Conservation (phyloP, 2,797 vertebrate species). For the Limosa lapponica region DNA sequence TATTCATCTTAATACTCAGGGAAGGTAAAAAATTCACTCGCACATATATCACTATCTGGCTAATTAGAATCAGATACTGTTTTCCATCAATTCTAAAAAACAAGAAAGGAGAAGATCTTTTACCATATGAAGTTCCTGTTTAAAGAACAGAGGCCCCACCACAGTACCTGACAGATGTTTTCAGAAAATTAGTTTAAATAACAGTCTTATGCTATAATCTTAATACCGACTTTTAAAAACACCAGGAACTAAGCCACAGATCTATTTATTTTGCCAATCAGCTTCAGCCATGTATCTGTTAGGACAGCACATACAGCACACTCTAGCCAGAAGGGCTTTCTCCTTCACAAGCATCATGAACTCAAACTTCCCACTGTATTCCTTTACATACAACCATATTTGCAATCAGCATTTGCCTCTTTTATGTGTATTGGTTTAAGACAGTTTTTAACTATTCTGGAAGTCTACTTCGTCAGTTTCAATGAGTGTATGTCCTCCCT, state of each 20-base stretch:
- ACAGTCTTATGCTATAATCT: neutral
- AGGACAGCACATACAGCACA: neutral
- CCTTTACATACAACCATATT: fast-evolving
- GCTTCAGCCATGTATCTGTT: neutral
- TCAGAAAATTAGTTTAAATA: neutral
- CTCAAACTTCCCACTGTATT: neutral
- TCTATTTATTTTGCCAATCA: neutral
- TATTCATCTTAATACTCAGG: neutral
- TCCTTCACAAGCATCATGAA: neutral
- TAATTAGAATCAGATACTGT: neutral
- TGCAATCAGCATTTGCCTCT: neutral
- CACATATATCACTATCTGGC: neutral
- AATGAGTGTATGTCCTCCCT: fast-evolving
- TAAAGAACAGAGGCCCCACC: neutral
- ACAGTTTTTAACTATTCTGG: neutral
- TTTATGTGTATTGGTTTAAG: neutral
- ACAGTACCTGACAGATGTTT: neutral
- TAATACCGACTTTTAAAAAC: neutral
- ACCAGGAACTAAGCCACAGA: neutral
- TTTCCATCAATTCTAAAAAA: neutral
- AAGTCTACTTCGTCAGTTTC: neutral
- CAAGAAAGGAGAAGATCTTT: neutral
- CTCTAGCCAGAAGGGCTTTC: neutral
- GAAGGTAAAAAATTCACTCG: neutral
- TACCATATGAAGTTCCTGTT: neutral